Base-by-base conservation (phyloP, 2,888 invertebrate species). In the Thumatha senex region DNA sequence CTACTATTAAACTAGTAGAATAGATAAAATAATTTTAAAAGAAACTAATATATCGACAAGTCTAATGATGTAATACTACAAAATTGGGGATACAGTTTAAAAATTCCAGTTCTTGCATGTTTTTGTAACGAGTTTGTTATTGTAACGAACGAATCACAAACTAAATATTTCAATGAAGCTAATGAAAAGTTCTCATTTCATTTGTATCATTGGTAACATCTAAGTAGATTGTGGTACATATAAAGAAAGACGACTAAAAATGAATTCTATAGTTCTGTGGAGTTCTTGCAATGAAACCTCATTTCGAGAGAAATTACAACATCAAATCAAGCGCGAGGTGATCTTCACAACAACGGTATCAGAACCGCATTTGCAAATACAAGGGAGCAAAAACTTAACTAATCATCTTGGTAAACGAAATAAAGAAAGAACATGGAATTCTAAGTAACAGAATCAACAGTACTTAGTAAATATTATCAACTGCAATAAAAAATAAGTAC, bases 291-390 rank as follows among this genome's bases (percentile, higher is more conserved):
- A 67, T 64, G 59, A 72, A 70, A 69, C 57, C 61, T 72, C 69
- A 74, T 73, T 71, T 66, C 63, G 58, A 68, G 60, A 63, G 70
- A 70, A 63, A 68, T 63, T 73, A 70, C 67, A 63, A 63, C 64
- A 53, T 67, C 61, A 67, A 63, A 74, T 67, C 67, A 51, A 68
- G 63, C 66, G 65, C 59, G 61, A 62, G 59, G 56, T 53, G 51
- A 61, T 68, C 54, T 58, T 56, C 53, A 61, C 57, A 56, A 61
- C 57, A 56, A 80, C 79, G 78, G 78, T 78, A 79, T 66, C 67
- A 58, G 67, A 68, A 73, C 63, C 67, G 69, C 67, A 70, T 72
- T 75, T 70, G 72, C 70, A 74, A 80, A 76, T 72, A 67, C 63
- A 47, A 45, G 49, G 31, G 51, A 49, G 60, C 64, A 77, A 79